A percentile compares a stretch with the other conserved stretches of the same genome.
phyloP scores from a whole-genome alignment of 2,113 vertebrate genomes.

The Centropristis striata region DNA sequence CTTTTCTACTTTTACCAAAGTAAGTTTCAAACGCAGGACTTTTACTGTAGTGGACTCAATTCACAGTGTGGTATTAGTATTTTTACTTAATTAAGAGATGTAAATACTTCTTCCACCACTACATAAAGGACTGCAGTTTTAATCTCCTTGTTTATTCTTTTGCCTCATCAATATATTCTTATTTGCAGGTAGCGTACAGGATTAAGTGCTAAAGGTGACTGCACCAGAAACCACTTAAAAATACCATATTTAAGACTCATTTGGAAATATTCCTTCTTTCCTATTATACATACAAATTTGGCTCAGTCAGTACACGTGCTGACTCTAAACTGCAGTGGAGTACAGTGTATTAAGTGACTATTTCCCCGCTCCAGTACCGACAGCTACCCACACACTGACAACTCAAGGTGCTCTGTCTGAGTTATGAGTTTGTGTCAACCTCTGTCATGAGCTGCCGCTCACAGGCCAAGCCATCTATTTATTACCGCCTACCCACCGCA shows the following conservation, averaged over 20 bases:
- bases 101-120: no score
- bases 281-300: not conserved
- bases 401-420: constrained; percentile 60
- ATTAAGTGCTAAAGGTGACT: not conserved
- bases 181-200: not conserved
- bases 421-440: constrained; percentile 63
- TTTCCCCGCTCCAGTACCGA: constrained; percentile 37
- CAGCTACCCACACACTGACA: constrained; percentile 62
- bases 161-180: not conserved
- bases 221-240: not conserved
- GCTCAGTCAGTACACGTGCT: not conserved
- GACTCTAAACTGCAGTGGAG: constrained; percentile 7
- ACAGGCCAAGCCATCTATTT: constrained; percentile 55
- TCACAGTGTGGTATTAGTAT: no score
- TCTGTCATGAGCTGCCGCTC: constrained; percentile 53
- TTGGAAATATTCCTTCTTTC: not conserved
- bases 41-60: no score
- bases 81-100: no score
- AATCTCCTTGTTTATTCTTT: not conserved
- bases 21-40: no score
- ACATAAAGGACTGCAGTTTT: not conserved
- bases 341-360: constrained; percentile 46
- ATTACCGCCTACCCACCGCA: constrained; percentile 37
- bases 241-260: not conserved
- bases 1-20: no score